Conservation (phyloP, 2,797 vertebrate genomes). For the Rhadinocentrus ornatus region DNA sequence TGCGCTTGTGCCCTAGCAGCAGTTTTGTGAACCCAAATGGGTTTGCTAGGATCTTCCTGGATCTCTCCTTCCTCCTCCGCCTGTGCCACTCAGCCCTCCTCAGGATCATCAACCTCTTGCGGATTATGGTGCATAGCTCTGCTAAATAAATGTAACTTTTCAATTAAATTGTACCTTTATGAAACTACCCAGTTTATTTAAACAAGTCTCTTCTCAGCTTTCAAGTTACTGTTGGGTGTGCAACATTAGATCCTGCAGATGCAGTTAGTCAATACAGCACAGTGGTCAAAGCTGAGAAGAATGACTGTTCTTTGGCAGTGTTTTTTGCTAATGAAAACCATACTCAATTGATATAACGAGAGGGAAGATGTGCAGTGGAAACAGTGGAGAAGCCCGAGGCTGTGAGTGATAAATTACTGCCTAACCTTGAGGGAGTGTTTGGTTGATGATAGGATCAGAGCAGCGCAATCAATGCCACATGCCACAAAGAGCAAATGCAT, state of each 20-base stretch:
- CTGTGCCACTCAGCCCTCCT: too few relatives aligned
- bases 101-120: too few relatives aligned
- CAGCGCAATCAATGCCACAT: slow-evolving; percentile 74
- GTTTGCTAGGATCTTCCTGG: too few relatives aligned
- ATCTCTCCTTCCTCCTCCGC: too few relatives aligned
- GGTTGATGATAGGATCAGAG: slow-evolving; percentile 67
- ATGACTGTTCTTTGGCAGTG: slow-evolving; percentile 63
- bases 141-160: slow-evolving; percentile 15
- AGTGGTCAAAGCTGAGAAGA: slow-evolving; percentile 50
- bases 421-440: slow-evolving; percentile 68
- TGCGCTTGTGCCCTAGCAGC: too few relatives aligned
- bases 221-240: slow-evolving; percentile 17
- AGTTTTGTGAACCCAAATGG: too few relatives aligned
- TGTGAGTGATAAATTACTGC: slow-evolving; percentile 68
- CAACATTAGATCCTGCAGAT: slow-evolving; percentile 37
- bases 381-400: slow-evolving; percentile 67
- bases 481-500: slow-evolving; percentile 50
- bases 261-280: slow-evolving; percentile 29
- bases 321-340: slow-evolving; percentile 76
- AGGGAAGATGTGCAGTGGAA: slow-evolving; percentile 73
- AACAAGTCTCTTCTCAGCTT: slow-evolving; percentile 6
- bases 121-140: too few relatives aligned
- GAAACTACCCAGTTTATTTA: slow-evolving; percentile 9
- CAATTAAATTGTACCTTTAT: not conserved
- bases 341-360: slow-evolving; percentile 39